Conservation (phyloP, 1,140 invertebrate species). For the Idris sp. region DNA sequence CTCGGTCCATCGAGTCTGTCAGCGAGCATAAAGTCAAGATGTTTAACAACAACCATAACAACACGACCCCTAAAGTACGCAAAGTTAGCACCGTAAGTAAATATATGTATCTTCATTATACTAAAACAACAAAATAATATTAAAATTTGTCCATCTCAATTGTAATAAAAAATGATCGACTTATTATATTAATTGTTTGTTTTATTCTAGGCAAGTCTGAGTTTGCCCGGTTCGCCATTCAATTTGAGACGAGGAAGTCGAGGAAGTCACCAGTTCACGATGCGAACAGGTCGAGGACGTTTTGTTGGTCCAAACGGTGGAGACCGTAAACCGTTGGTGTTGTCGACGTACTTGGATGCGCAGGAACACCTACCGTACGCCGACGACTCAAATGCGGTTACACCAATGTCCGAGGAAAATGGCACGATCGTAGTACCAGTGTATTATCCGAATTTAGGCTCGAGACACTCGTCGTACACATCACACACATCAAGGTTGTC, state of each 20-base stretch:
- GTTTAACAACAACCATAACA: conserved; percentile 76
- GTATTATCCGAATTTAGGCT: conserved; percentile 90
- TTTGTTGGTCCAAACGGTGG: conserved; percentile 83
- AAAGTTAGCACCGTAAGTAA: conserved; percentile 94
- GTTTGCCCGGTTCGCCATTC: conserved; percentile 97
- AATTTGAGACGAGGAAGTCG: conserved; percentile 91
- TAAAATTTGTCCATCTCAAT: too few relatives aligned
- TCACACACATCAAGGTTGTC: conserved; percentile 94
- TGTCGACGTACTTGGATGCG: conserved; percentile 96
- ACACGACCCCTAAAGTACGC: conserved; percentile 84
- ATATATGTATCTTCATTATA: too few relatives aligned
- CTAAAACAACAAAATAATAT: too few relatives aligned
- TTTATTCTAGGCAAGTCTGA: conserved; percentile 89
- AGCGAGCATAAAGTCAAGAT: conserved; percentile 86
- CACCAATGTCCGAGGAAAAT: conserved; percentile 98
- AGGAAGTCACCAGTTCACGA: conserved; percentile 94
- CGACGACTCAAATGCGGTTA: conserved; percentile 97
- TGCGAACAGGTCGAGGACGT: conserved; percentile 87
- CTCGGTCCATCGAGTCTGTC: conserved; percentile 91
- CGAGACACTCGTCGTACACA: conserved; percentile 94
- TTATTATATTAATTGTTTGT: neutral
- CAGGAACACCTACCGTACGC: conserved; percentile 98
- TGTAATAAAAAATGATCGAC: too few relatives aligned
- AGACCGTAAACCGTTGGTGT: conserved; percentile 94
- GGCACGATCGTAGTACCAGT: conserved; percentile 95